These are phyloP conservation scores for Phenganax subtilis DNA, from an alignment of 92 coral and sea anemone species.

Conservation along the genomic window DNA sequence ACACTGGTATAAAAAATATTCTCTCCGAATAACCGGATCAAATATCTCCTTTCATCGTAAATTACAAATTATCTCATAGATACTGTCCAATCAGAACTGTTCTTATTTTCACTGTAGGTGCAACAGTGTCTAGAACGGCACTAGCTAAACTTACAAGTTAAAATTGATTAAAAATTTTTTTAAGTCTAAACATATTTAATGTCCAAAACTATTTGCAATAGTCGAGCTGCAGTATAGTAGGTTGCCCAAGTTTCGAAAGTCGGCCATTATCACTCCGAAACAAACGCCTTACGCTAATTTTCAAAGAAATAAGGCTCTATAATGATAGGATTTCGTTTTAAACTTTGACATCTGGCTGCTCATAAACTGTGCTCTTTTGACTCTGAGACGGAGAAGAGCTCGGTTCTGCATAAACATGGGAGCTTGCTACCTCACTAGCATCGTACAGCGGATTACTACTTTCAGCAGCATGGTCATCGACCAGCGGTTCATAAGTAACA, in stretches of 20 bases:
- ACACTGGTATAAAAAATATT: no score
- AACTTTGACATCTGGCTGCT: background rate
- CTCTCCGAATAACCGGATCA: no score
- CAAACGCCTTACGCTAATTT: background rate
- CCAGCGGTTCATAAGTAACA: conserved; percentile 5
- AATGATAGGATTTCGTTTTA: background rate
- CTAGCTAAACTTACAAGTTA: no score
- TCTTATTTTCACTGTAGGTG: no score
- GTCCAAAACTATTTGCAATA: background rate
- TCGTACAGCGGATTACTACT: conserved; percentile 25
- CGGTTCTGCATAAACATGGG: conserved; percentile 14
- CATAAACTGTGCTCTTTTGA: background rate
- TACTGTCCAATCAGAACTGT: no score
- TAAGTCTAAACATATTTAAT: no score
- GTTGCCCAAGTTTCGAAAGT: background rate
- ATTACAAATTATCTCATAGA: no score
- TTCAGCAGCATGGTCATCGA: background rate
- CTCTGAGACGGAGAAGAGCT: background rate
- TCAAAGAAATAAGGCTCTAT: background rate
- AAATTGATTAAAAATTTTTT: no score
- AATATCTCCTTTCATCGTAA: no score
- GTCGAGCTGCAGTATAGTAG: background rate
- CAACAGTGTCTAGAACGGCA: no score
- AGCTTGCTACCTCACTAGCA: background rate
- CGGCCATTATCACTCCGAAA: background rate